Evolutionary conservation across 2,113 vertebrate species (phyloP).

Genomic region (Chamaea fasciata): DNA sequence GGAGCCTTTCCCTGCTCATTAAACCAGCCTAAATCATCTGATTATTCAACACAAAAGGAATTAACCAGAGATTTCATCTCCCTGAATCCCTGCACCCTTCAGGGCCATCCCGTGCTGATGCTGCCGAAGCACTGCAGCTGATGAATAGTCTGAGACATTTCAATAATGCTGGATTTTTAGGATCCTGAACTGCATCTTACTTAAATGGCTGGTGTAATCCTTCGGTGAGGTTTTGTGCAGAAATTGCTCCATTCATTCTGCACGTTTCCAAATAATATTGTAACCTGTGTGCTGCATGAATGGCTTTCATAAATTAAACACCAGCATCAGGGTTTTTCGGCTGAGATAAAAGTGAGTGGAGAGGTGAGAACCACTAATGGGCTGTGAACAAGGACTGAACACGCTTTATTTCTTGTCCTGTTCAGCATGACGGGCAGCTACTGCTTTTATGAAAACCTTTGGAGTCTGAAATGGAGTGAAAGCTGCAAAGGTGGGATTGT

Average conservation of each 20-base stretch:
- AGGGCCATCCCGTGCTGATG: fast-evolving
- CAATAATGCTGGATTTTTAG: neutral
- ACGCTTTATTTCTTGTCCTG: neutral
- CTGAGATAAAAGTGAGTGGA: neutral
- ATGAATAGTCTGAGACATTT: neutral
- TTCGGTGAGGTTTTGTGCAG: neutral
- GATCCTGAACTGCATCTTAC: neutral
- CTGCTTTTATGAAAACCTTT: neutral
- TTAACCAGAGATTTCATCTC: neutral
- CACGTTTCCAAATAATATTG: neutral
- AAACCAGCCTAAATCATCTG: neutral
- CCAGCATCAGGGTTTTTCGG: neutral
- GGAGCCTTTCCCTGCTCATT: neutral
- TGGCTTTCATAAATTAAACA: neutral
- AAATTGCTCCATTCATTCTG: neutral
- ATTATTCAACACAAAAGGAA: neutral
- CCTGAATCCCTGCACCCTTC: neutral
- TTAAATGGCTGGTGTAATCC: neutral
- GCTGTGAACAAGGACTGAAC: neutral
- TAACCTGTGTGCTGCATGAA: neutral
- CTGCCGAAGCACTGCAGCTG: neutral
- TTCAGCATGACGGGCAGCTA: neutral
- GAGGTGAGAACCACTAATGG: neutral
- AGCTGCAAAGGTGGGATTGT: neutral
- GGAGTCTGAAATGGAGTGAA: neutral